Evolutionary conservation across 2,888 invertebrate genomes (phyloP), one percentile per base, ranked within the genome.

Genomic region (Aphrophora alni): DNA sequence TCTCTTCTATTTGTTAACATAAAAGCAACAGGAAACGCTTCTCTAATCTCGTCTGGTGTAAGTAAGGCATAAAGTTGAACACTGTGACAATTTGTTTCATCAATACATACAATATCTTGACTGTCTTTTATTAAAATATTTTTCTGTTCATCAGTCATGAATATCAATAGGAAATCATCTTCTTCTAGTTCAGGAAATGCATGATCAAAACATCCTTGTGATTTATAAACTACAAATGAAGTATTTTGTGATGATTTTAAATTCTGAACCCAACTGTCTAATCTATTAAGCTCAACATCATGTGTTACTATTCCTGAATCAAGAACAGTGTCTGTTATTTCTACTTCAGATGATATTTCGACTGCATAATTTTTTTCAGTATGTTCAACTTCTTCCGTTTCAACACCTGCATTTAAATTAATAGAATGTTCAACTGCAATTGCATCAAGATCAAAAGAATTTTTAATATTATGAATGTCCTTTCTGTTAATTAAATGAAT

Each of bases 161-260:
- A 85, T n/a, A 84, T 82, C 7, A 87, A 83, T 59, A 86, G 72
- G 76, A 85, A 85, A 81, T 86, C 85, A 27, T 85, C 81, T 24
- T 73, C 74, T 68, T 77, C 82, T 3, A 78, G 73, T n/a, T 24
- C 25, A 25, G 44, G 78, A 38, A 27, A 78, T 0, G 21, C 24
- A 17, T 17, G n/a, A 44, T 25, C 24, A 33, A 17, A 7, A 44
- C n/a, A 21, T 14, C 78, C 78, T 73, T 51, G 73, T 4, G 72
- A 73, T 28, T 78, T 78, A 24, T 78, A 78, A 26, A 71, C 38
- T 25, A 27, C 38, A n/a, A 78, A 5, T 4, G 51, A 25, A 12
- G 27, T 73, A 38, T 82, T 77, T 77, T 71, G 14, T 2, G 33
- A n/a, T n/a, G n/a, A 5, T 21, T 27, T 77, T 17, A 80, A 38